These are phyloP conservation scores for Hirudinaria manillensis DNA, from an alignment of 2,888 invertebrate species.

Conservation along the genomic window DNA sequence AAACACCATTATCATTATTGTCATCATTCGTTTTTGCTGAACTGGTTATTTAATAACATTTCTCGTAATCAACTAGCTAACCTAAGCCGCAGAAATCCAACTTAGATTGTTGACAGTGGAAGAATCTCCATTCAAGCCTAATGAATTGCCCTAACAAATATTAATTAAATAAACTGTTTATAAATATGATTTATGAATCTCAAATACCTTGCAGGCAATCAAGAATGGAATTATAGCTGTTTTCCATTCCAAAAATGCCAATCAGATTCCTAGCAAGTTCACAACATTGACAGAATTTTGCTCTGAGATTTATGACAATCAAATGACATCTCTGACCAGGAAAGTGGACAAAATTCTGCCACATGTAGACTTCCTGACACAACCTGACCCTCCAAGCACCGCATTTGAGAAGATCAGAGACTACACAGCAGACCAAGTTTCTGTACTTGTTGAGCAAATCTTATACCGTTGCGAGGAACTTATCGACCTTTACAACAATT, in stretches of 20 bases:
- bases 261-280: background rate
- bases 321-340: background rate
- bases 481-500: background rate
- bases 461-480: background rate
- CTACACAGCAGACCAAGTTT: background rate
- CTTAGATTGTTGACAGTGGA: no score
- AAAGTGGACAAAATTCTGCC: background rate
- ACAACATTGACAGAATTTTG: background rate
- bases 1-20: no score
- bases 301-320: background rate
- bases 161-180: background rate
- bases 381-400: background rate
- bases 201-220: background rate
- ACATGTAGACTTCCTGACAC: background rate
- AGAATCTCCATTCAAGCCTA: no score
- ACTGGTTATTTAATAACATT: no score
- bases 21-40: no score
- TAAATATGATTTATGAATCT: background rate
- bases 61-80: no score
- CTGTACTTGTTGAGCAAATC: background rate
- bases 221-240: constrained; percentile 10
- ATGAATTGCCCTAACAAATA: no score
- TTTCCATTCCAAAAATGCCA: background rate
- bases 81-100: no score
- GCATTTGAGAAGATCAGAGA: constrained; percentile 18